phyloP scores from a whole-genome alignment of 2,797 vertebrate species.

The Sandelia bainsii region DNA sequence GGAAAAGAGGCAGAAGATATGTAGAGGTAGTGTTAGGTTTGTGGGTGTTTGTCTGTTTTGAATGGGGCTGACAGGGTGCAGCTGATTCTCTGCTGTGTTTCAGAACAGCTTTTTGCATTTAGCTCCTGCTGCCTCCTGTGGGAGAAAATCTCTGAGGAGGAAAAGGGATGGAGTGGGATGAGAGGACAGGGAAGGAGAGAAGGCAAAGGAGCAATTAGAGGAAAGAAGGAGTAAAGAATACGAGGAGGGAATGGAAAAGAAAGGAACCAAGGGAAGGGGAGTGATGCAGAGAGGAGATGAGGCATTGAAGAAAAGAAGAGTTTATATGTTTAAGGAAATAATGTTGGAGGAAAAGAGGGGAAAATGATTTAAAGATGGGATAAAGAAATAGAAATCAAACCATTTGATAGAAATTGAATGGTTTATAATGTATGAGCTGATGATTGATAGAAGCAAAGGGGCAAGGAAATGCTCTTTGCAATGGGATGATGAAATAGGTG shows the following conservation, averaged over 20 bases:
- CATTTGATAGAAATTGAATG: too few species aligned
- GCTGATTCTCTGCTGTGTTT: conserved; percentile 27
- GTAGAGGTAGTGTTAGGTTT: background rate
- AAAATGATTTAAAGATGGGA: background rate
- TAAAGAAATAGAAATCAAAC: too few species aligned
- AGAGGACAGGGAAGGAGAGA: conserved; percentile 8
- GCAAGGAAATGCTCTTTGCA: background rate
- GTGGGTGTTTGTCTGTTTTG: conserved; percentile 36
- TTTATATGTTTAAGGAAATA: too few species aligned
- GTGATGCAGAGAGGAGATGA: background rate
- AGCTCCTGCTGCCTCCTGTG: conserved; percentile 39
- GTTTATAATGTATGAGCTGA: background rate
- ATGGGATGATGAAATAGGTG: too few species aligned
- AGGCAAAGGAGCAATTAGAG: background rate
- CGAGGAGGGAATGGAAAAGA: background rate
- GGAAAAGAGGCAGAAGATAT: background rate
- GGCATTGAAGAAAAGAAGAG: too few species aligned
- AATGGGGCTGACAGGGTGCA: background rate
- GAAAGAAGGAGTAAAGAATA: background rate
- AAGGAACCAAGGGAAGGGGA: background rate
- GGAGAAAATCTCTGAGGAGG: conserved; percentile 54
- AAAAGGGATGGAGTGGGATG: conserved; percentile 43
- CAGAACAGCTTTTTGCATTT: conserved; percentile 59
- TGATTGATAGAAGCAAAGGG: background rate
- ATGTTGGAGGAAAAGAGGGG: background rate